Evolutionary conservation across 2,888 invertebrate genomes (phyloP).

Genomic region (Leptinotarsa rubiginosa): DNA sequence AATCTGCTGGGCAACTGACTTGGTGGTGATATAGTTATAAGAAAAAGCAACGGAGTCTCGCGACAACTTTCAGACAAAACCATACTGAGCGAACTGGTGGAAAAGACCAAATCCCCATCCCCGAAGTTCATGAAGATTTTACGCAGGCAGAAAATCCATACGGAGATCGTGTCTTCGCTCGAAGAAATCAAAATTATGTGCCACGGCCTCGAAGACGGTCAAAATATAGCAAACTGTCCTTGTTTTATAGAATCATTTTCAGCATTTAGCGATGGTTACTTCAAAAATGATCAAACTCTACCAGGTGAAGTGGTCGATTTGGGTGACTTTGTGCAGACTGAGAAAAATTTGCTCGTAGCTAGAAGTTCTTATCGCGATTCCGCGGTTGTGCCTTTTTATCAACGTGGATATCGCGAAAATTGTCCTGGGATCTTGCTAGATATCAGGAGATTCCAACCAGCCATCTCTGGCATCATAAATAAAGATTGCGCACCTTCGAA

Average conservation of each 20-base stretch:
- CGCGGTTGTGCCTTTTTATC: constrained; percentile 51
- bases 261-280: constrained; percentile 57
- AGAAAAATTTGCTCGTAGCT: constrained; percentile 44
- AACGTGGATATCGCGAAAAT: not conserved
- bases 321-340: constrained; percentile 47
- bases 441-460: not conserved
- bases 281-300: constrained; percentile 54
- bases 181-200: constrained; percentile 43
- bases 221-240: not conserved
- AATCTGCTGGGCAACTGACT: constrained; percentile 63
- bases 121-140: constrained; percentile 47
- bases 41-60: constrained; percentile 42
- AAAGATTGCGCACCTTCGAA: constrained; percentile 32
- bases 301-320: constrained; percentile 44
- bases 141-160: constrained; percentile 49
- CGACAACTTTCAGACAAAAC: constrained; percentile 36
- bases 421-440: not conserved
- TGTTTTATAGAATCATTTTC: constrained; percentile 32
- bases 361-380: constrained; percentile 24
- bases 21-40: constrained; percentile 52
- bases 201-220: constrained; percentile 19
- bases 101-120: constrained; percentile 35
- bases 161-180: constrained; percentile 43
- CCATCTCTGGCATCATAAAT: not conserved
- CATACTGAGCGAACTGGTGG: constrained; percentile 26